Evolutionary conservation across 2,113 vertebrate genomes (phyloP), one percentile per base, ranked within the genome.

Genomic region (Lophius piscatorius): DNA sequence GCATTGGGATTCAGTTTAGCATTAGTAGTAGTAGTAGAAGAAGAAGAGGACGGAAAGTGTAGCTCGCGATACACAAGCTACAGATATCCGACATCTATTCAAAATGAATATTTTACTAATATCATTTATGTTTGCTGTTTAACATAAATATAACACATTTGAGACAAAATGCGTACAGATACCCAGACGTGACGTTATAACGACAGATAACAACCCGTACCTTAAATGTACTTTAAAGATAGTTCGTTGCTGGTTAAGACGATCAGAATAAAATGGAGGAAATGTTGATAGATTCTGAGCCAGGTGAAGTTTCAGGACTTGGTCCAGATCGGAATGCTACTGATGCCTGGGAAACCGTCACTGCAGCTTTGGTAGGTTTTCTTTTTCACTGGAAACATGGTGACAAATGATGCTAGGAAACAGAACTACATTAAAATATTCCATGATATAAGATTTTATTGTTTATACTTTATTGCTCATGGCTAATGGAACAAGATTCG

Each of bases 341-440:
- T 1, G 73, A 28, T 9, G 89, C 89, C 3, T 92, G 91, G 91
- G 87, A 91, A 10, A 76, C 69, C 0, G 89, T 91, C 24, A 88
- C 90, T 5, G 48, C 83, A 6, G 82, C 80, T 24, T 31, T 92
- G 88, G 91, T 92, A 76, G 88, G 91, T 71, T 4, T 12, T 1
- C 1, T 22, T 12, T 4, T n/a, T 11, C 39, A 2, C 23, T 1
- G 57, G 16, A 29, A 16, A 4, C 13, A 2, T 3, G 22, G 0
- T 14, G 29, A 6, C 4, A 10, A 16, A 12, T 12, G 3, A 5
- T 10, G 45, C 0, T 0, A 13, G 13, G 17, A 4, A 4, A 22
- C 44, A 12, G 48, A 24, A 63, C 0, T 6, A 22, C 18, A 22
- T 62, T 63, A 2, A 61, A 4, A 40, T 17, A 45, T 38, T 6